phyloP scores from a whole-genome alignment of 2,797 vertebrate genomes.

The Eptatretus atami region DNA sequence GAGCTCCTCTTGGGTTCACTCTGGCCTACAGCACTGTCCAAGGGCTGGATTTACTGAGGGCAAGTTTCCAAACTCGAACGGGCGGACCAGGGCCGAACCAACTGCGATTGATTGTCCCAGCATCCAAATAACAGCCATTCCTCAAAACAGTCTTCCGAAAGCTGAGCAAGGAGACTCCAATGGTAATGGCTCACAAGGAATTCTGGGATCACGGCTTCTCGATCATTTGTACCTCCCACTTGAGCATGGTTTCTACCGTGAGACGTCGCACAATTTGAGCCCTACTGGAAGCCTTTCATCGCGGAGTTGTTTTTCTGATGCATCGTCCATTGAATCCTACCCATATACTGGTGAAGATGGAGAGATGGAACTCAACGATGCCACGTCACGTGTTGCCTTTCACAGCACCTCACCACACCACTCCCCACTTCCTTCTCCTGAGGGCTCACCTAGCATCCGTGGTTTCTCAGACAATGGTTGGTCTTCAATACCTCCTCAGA shows the following conservation, averaged over 20 bases:
- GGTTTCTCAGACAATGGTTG: constrained; percentile 11
- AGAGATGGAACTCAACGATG: constrained; percentile 33
- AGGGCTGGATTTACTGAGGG: constrained; percentile 46
- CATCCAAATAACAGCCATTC: constrained; percentile 72
- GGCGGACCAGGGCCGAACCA: constrained; percentile 16
- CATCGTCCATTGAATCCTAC: constrained; percentile 42
- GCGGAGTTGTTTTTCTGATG: constrained; percentile 40
- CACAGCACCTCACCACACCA: neutral
- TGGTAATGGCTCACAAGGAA: constrained; percentile 23
- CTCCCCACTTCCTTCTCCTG: constrained; percentile 15
- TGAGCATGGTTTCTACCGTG: constrained; percentile 41
- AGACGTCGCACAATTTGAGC: constrained; percentile 39
- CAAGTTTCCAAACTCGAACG: constrained; percentile 38
- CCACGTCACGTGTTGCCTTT: constrained; percentile 28
- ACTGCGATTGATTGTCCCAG: constrained; percentile 54
- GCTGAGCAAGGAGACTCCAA: constrained; percentile 18
- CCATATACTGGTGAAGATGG: constrained; percentile 44
- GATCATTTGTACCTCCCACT: constrained; percentile 42
- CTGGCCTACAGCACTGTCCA: constrained; percentile 13
- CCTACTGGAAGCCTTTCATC: constrained; percentile 53
- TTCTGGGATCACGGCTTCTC: constrained; percentile 12
- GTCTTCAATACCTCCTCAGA: constrained; percentile 13
- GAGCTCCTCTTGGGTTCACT: constrained; percentile 5
- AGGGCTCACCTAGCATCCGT: constrained; percentile 15
- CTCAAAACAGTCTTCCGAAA: constrained; percentile 20